A percentile compares a stretch with the other conserved stretches of the same genome.
Evolutionary conservation across 2,888 invertebrate genomes (phyloP).

Genomic region (Dicranocentrus wangi): DNA sequence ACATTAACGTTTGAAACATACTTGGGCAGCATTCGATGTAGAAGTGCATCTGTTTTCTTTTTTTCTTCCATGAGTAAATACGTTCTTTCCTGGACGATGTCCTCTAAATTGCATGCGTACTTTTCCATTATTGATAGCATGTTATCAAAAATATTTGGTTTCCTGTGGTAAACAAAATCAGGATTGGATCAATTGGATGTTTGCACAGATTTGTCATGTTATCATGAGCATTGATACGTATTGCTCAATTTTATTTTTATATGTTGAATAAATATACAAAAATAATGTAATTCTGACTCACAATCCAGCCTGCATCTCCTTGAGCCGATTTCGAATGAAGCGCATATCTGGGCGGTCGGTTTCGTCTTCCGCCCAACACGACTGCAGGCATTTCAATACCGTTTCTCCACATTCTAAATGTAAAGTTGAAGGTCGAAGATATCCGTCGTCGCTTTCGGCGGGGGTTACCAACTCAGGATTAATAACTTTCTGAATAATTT

Average conservation of each 20-base stretch:
- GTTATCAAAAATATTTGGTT: constrained; percentile 90
- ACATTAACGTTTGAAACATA: constrained; percentile 76
- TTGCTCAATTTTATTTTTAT: too few relatives aligned
- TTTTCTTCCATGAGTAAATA: constrained; percentile 88
- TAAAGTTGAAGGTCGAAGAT: constrained; percentile 64
- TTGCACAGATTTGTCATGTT: background rate
- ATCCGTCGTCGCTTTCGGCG: constrained; percentile 36
- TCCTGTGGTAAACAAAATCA: constrained; percentile 77
- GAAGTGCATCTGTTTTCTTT: constrained; percentile 86
- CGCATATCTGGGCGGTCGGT: constrained; percentile 87
- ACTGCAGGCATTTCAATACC: constrained; percentile 77
- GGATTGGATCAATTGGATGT: too few relatives aligned
- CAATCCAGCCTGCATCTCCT: constrained; percentile 93
- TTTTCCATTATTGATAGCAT: constrained; percentile 94
- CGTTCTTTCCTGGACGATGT: constrained; percentile 87
- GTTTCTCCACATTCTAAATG: constrained; percentile 74
- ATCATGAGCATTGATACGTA: too few relatives aligned
- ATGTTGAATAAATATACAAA: too few relatives aligned
- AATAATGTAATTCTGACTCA: constrained; percentile 77
- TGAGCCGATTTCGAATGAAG: constrained; percentile 83
- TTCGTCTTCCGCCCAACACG: constrained; percentile 86
- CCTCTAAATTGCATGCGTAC: constrained; percentile 89
- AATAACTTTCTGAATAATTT: constrained; percentile 68
- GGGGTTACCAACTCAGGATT: constrained; percentile 55
- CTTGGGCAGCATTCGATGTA: constrained; percentile 91